Base-by-base conservation (phyloP, 2,888 invertebrate genomes). In the Callyntrura guangdongensis region DNA sequence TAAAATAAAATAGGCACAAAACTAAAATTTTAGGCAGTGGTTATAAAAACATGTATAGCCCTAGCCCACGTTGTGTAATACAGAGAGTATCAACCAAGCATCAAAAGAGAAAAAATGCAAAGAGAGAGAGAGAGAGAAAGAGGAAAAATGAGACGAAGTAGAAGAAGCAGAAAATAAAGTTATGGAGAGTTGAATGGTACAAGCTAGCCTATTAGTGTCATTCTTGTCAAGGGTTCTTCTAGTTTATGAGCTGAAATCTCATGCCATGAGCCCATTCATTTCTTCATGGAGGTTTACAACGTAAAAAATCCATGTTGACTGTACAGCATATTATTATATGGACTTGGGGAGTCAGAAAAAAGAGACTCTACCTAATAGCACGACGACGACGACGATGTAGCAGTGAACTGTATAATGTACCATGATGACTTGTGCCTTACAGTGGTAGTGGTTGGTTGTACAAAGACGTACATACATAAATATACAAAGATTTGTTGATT, bases 211-310 rank as follows among this genome's bases (percentile, higher is more conserved):
- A 90, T 90, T 90, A 90, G 90, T 90, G 90, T 90, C 90, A 90
- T 90, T 90, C 90, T 89, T 90, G 90, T 90, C 90, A 90, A 90
- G 90, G 90, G 90, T 90, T 90, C 90, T 90, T 90, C 85, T 85
- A 90, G 74, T 90, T 90, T 90, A 90, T 90, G 90, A 90, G 90
- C 85, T 90, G 90, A 86, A 90, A 90, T 90, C 90, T 90, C 90
- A 90, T 90, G 90, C 86, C 86, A 90, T 90, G 90, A 90, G 90
- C 90, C 90, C 90, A 90, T 90, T 90, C 90, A 90, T 90, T 90
- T 90, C 90, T 90, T 86, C 81, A 72, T 61, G 90, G 90, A 90
- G 90, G 90, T 92, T 92, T 90, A 83, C 59, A 81, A 85, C 61
- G 86, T 64, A 88, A 86, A 83, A 90, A 88, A 88, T 85, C 88